Conservation (phyloP, 1,140 invertebrate species). For the Heliconius melpomene region DNA sequence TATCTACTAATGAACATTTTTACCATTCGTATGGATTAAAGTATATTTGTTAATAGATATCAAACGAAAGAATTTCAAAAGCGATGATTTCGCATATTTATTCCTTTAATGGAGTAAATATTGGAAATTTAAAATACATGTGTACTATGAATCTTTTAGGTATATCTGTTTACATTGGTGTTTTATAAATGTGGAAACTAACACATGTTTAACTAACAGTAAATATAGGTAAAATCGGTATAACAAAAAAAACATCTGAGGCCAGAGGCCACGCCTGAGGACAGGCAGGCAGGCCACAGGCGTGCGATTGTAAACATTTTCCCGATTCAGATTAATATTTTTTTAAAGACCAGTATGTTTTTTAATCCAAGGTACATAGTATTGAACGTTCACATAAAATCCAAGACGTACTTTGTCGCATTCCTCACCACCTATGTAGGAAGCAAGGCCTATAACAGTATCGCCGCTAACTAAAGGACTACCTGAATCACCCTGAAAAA, state of each 20-base stretch:
- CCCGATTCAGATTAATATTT: background rate
- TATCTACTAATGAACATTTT: too few relatives aligned
- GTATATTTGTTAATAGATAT: too few relatives aligned
- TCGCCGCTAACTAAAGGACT: slow-evolving; percentile 39
- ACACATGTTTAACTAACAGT: too few relatives aligned
- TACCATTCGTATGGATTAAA: too few relatives aligned
- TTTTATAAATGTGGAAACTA: too few relatives aligned
- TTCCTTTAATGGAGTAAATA: background rate
- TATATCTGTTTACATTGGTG: background rate
- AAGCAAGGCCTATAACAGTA: slow-evolving; percentile 34
- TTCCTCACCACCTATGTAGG: slow-evolving; percentile 18
- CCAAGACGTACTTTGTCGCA: slow-evolving; percentile 24
- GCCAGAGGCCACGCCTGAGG: too few relatives aligned
- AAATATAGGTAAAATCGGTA: too few relatives aligned
- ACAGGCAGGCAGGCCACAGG: too few relatives aligned
- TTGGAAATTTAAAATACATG: background rate
- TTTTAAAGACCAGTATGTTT: slow-evolving; percentile 35
- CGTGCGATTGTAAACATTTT: too few relatives aligned
- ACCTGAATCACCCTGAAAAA: slow-evolving; percentile 46
- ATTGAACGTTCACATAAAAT: slow-evolving; percentile 37
- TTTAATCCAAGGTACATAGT: slow-evolving; percentile 42
- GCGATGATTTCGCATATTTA: background rate
- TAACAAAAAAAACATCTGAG: too few relatives aligned
- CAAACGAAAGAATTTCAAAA: too few relatives aligned
- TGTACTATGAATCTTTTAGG: background rate